Conservation (phyloP, 1,140 invertebrate species). For the Tetramorium parvispinum region DNA sequence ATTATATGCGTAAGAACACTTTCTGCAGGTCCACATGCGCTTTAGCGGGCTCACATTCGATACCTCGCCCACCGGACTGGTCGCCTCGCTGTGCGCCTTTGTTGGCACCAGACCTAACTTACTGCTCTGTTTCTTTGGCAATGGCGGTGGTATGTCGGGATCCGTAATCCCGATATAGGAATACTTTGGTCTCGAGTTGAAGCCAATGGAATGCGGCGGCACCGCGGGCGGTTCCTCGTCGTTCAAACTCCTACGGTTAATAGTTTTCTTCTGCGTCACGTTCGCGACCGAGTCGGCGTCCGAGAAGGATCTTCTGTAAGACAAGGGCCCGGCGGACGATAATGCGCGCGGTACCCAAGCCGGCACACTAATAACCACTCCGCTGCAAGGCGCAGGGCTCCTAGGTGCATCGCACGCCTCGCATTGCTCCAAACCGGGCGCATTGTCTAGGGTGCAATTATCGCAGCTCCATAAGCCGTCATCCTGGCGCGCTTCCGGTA, state of each 20-base stretch:
- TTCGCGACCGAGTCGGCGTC: slow-evolving; percentile 84
- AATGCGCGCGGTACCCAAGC: slow-evolving; percentile 85
- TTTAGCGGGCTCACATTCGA: slow-evolving; percentile 83
- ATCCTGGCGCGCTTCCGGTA: slow-evolving; percentile 78
- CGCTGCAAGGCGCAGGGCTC: slow-evolving; percentile 84
- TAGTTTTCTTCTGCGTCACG: slow-evolving; percentile 81
- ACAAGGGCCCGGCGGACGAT: slow-evolving; percentile 86
- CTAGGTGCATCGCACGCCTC: slow-evolving; percentile 89
- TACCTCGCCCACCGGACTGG: slow-evolving; percentile 79
- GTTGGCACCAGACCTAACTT: slow-evolving; percentile 78
- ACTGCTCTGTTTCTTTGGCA: slow-evolving; percentile 83
- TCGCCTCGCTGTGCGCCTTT: slow-evolving; percentile 83
- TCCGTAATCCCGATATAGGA: slow-evolving; percentile 88
- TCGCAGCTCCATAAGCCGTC: slow-evolving; percentile 87
- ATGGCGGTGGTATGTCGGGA: slow-evolving; percentile 84
- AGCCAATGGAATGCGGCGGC: slow-evolving; percentile 83
- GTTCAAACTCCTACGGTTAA: slow-evolving; percentile 87
- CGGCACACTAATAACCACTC: slow-evolving; percentile 86
- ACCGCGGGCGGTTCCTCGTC: slow-evolving; percentile 87
- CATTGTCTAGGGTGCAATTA: slow-evolving; percentile 87
- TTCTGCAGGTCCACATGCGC: slow-evolving; percentile 94
- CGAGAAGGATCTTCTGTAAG: slow-evolving; percentile 89
- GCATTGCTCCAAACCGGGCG: slow-evolving; percentile 85
- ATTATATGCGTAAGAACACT: slow-evolving; percentile 95
- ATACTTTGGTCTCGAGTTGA: slow-evolving; percentile 85